Conservation (phyloP, 2,113 vertebrate species). For the Axis porcinus region DNA sequence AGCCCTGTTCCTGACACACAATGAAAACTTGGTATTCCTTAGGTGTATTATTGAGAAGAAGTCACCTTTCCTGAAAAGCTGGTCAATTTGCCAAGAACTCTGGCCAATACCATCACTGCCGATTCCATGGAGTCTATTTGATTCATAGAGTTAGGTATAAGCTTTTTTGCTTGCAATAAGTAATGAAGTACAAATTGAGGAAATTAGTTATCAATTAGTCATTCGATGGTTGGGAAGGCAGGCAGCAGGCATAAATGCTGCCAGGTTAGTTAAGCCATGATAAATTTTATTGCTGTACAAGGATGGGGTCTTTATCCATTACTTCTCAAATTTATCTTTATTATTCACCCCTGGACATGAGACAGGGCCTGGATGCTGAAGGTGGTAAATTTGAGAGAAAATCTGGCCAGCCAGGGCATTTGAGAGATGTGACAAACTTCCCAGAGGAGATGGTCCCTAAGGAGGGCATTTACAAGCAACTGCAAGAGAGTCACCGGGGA, state of each 20-base stretch:
- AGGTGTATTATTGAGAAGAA: background rate
- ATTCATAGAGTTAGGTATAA: conserved; percentile 61
- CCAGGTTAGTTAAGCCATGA: conserved; percentile 56
- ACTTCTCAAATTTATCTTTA: conserved; percentile 63
- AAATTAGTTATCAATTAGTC: conserved; percentile 78
- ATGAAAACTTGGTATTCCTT: background rate
- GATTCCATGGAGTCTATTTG: conserved; percentile 39
- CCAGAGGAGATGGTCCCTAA: background rate
- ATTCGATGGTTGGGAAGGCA: conserved; percentile 63
- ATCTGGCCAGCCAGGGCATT: background rate
- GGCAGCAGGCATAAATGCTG: conserved; percentile 52
- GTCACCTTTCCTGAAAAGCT: background rate
- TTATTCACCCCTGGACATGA: conserved; percentile 46
- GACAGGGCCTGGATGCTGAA: background rate
- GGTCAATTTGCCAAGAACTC: background rate
- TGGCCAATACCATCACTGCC: background rate
- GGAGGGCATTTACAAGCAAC: background rate
- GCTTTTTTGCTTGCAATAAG: conserved; percentile 56
- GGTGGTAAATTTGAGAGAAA: background rate
- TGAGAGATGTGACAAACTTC: background rate
- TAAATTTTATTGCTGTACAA: conserved; percentile 54
- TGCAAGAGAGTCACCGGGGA: background rate
- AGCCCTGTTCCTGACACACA: background rate
- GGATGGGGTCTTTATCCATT: conserved; percentile 56
- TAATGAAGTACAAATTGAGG: conserved; percentile 74